Conservation (phyloP, 2,797 vertebrate species). For the Anas flavirostris region DNA sequence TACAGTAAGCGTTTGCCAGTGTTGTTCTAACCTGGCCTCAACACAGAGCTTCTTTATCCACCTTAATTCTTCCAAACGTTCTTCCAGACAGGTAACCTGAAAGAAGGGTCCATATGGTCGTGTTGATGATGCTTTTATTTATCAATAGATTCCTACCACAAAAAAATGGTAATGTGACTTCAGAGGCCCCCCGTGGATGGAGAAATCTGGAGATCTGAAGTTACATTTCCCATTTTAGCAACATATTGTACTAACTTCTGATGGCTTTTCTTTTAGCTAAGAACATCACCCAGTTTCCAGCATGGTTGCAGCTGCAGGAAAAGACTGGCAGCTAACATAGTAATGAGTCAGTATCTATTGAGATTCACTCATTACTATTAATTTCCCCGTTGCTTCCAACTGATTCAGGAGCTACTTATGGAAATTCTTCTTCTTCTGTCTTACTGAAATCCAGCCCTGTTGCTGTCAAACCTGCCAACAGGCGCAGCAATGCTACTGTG, state of each 20-base stretch:
- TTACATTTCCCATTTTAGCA: constrained; percentile 13
- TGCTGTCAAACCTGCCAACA: constrained; percentile 56
- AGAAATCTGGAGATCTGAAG: constrained; percentile 1
- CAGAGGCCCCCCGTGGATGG: not conserved
- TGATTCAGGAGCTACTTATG: constrained; percentile 70
- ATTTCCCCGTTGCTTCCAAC: constrained; percentile 57
- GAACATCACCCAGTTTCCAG: constrained; percentile 39
- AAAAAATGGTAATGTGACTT: not conserved
- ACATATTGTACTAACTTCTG: not conserved
- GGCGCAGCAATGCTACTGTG: constrained; percentile 20
- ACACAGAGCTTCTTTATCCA: not conserved
- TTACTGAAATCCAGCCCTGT: constrained; percentile 57
- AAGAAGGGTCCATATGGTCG: not conserved
- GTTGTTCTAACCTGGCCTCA: not conserved
- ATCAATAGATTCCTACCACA: not conserved
- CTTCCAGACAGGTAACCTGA: not conserved
- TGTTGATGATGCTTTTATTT: not conserved
- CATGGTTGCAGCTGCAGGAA: constrained; percentile 45
- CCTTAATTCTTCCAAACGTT: not conserved
- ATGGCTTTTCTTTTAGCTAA: constrained; percentile 37
- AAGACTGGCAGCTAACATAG: constrained; percentile 47
- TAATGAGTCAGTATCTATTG: constrained; percentile 56
- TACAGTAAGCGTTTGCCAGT: not conserved
- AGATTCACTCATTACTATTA: constrained; percentile 74
- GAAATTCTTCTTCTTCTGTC: constrained; percentile 72